These are phyloP conservation scores for Agrypnus murinus DNA, from an alignment of 2,888 invertebrate species.

Conservation along the genomic window DNA sequence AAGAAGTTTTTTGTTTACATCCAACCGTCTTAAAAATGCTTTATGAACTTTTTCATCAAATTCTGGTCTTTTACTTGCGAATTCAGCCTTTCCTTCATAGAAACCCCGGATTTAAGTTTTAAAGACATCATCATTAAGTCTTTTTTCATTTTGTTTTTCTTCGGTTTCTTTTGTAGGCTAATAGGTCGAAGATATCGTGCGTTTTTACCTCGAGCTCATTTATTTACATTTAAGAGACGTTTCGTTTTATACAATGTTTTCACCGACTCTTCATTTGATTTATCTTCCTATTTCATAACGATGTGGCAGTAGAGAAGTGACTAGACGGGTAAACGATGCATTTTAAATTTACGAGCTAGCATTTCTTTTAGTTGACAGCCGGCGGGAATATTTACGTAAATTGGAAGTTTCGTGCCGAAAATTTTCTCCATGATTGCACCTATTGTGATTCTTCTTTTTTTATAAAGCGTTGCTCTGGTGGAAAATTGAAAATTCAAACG, in stretches of 20 bases:
- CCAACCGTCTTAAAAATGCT: no score
- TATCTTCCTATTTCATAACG: conserved; percentile 34
- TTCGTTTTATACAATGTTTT: conserved; percentile 2
- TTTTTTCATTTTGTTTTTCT: no score
- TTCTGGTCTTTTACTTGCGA: no score
- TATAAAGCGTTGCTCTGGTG: conserved; percentile 43
- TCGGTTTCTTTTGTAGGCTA: no score
- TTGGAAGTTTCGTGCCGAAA: conserved; percentile 46
- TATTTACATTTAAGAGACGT: conserved; percentile 19
- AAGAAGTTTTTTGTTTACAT: no score
- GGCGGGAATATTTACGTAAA: conserved; percentile 49
- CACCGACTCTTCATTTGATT: conserved; percentile 7
- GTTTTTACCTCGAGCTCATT: conserved; percentile 29
- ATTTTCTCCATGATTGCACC: conserved; percentile 48
- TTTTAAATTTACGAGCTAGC: conserved; percentile 41
- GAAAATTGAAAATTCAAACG: conserved; percentile 47
- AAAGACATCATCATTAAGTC: no score
- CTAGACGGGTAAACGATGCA: conserved; percentile 37
- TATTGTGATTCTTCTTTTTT: conserved; percentile 41
- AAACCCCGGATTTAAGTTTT: no score
- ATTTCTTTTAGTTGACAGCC: conserved; percentile 48
- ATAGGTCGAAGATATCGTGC: neutral
- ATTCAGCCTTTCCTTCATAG: no score
- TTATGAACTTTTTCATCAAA: no score
- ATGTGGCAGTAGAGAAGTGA: conserved; percentile 30